Base-by-base conservation (phyloP, 2,113 vertebrate genomes). In the Polypterus bichir region DNA sequence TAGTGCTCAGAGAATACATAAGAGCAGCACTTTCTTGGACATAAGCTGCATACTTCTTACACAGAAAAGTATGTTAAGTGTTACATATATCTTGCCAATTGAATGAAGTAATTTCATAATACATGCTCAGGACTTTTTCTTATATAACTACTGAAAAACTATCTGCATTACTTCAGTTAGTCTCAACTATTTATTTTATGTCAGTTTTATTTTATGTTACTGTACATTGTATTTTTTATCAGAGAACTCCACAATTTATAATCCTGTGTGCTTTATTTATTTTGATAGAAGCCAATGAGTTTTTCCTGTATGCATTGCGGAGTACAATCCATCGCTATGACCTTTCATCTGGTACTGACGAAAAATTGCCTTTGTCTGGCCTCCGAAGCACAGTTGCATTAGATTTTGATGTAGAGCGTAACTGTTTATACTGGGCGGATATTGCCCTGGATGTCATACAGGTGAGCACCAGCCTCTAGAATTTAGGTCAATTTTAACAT, bases 341-440 rank as follows among this genome's bases (percentile, higher is more conserved):
- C 81, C 83, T 99, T 3, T 83, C 93, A 44, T 94, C 92, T 0
- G 93, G 94, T 0, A 62, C 73, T 44, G 90, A 86, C 0, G 91
- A 98, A 80, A 79, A 86, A n/a, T 74, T 99, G 70, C 95, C 96
- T 2, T 78, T 99, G 65, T 78, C 78, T 0, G 93, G 93, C 10
- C 76, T 99, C 57, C 79, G 87, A 47, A 91, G 93, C 1, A 92
- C 93, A 0, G 91, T 98, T 60, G 93, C 96, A 4, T 77, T 99
- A 64, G 96, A 98, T 79, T 99, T 99, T 1, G 95, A 99, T 82
- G 97, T 91, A 0, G 89, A 94, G 11, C 85, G 46, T 71, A 99
- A 99, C 83, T 99, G 96, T 62, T 64, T 99, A 5, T 99, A 97
- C 74, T 99, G 96, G 96, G 94, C 96, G 0, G 96, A 99, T 57